Conservation (phyloP, 2,113 vertebrate genomes). For the Pomatorhinus ruficollis region DNA sequence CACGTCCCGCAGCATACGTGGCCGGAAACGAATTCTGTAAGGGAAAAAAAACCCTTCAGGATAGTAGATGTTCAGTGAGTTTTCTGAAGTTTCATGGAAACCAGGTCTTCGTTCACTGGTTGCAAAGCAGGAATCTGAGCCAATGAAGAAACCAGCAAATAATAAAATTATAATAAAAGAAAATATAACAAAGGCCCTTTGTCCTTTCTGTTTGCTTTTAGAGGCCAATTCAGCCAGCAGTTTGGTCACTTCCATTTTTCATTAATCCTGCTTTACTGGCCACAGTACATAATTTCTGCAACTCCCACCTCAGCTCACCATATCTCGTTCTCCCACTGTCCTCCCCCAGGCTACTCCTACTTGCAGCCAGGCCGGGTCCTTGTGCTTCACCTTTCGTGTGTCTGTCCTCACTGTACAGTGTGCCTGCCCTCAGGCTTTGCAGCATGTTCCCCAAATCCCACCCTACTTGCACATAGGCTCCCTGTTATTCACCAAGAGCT, state of each 20-base stretch:
- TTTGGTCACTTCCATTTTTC: background rate
- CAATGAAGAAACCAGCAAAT: background rate
- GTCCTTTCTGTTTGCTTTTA: background rate
- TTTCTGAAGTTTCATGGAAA: background rate
- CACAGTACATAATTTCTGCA: background rate
- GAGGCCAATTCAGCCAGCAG: background rate
- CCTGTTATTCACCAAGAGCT: background rate
- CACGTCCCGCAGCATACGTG: conserved; percentile 84
- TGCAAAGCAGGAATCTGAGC: background rate
- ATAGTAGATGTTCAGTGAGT: background rate
- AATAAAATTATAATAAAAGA: background rate
- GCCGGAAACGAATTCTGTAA: conserved; percentile 85
- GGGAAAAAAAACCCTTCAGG: background rate
- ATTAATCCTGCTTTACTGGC: background rate
- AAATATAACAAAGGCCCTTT: background rate
- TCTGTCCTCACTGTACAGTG: background rate
- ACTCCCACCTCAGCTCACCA: background rate
- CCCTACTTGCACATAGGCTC: accelerated
- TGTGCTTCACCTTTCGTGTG: accelerated
- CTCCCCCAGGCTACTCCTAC: background rate
- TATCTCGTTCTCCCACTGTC: background rate
- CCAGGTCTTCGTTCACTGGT: background rate
- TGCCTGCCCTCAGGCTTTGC: background rate
- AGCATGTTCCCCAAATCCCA: background rate
- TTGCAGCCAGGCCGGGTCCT: background rate